These are phyloP conservation scores for Triplophysa rosa DNA, from an alignment of 2,113 vertebrate species.

Conservation along the genomic window DNA sequence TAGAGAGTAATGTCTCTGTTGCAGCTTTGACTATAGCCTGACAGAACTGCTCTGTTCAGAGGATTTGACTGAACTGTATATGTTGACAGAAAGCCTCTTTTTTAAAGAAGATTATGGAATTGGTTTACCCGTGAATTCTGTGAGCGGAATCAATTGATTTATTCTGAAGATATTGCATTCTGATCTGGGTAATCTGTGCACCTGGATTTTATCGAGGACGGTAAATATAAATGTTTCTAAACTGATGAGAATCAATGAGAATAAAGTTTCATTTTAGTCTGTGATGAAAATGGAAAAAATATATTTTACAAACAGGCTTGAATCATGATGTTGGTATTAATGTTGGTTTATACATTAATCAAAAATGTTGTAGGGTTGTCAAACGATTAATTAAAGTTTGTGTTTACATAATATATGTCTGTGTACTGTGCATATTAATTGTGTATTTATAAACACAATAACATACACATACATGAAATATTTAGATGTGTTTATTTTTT, in stretches of 20 bases:
- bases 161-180: slow-evolving; percentile 65
- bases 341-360: no score
- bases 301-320: no score
- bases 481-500: no score
- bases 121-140: slow-evolving; percentile 70
- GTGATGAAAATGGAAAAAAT: background rate
- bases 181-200: slow-evolving; percentile 20
- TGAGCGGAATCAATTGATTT: slow-evolving; percentile 72
- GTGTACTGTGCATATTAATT: no score
- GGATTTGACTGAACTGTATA: slow-evolving; percentile 47
- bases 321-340: no score
- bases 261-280: background rate
- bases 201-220: slow-evolving; percentile 13
- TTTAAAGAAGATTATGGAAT: slow-evolving; percentile 69
- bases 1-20: slow-evolving; percentile 50
- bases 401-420: no score
- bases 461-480: no score
- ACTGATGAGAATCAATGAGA: background rate
- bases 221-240: background rate
- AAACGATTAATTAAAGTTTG: no score
- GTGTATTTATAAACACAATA: no score
- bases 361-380: no score
- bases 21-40: slow-evolving; percentile 48
- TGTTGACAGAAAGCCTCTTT: slow-evolving; percentile 76
- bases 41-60: slow-evolving; percentile 12